Conservation (phyloP, 2,797 vertebrate genomes). For the Lateolabrax maculatus region DNA sequence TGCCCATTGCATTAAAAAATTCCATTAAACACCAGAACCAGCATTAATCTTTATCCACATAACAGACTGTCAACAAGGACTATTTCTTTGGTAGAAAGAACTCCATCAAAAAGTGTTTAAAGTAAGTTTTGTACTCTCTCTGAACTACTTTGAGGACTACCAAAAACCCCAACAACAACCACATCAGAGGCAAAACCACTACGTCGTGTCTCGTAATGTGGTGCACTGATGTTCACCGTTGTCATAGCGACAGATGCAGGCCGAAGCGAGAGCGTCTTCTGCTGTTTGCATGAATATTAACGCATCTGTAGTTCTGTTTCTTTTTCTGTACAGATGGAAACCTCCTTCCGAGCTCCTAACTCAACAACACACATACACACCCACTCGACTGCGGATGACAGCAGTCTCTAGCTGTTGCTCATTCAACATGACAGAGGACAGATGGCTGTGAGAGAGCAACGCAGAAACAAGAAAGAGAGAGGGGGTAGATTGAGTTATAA, state of each 20-base stretch:
- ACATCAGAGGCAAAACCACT: background rate
- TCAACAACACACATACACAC: conserved; percentile 14
- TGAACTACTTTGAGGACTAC: background rate
- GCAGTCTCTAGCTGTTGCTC: conserved; percentile 50
- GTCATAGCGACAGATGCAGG: conserved; percentile 45
- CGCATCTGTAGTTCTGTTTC: conserved; percentile 29
- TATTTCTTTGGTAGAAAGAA: background rate
- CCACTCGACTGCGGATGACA: conserved; percentile 10
- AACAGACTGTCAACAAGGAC: background rate
- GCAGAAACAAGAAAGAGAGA: background rate
- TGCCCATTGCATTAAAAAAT: background rate
- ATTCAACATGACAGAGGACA: conserved; percentile 70
- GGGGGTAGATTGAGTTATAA: conserved; percentile 64
- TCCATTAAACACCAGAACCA: background rate
- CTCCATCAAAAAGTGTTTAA: background rate
- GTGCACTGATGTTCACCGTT: background rate
- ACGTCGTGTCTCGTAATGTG: background rate
- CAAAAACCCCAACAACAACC: background rate
- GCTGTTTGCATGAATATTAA: conserved; percentile 55
- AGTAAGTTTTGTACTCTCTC: background rate
- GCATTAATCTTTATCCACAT: background rate
- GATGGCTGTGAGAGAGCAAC: conserved; percentile 57
- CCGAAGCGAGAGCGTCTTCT: conserved; percentile 25
- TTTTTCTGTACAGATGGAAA: conserved; percentile 49
- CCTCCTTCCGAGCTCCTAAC: conserved; percentile 47